Evolutionary conservation across 2,888 invertebrate genomes (phyloP).

Genomic region (Parasteatoda lunata): DNA sequence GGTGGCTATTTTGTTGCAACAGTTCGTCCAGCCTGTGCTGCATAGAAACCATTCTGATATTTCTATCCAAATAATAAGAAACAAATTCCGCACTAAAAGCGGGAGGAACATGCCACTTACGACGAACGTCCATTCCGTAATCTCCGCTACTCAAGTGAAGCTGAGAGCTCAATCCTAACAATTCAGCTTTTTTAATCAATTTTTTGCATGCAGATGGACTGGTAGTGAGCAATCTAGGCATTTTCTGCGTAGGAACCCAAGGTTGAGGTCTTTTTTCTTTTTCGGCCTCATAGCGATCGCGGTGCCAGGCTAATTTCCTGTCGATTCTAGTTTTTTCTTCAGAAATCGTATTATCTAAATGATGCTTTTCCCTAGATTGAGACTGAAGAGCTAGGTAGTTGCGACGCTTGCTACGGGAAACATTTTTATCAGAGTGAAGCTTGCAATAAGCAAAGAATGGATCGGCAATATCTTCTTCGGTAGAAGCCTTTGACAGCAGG

Average conservation of each 20-base stretch:
- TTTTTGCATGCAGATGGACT: conserved; percentile 90
- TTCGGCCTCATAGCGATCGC: conserved; percentile 82
- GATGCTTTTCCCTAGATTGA: conserved; percentile 77
- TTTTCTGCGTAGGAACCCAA: conserved; percentile 96
- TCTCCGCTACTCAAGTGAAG: conserved; percentile 75
- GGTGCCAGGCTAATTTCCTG: conserved; percentile 80
- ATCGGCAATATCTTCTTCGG: conserved; percentile 81
- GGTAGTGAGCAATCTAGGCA: conserved; percentile 91
- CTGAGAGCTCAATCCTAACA: conserved; percentile 86
- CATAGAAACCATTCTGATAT: conserved; percentile 85
- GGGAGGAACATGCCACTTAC: conserved; percentile 95
- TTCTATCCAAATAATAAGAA: conserved; percentile 92
- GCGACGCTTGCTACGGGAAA: conserved; percentile 80
- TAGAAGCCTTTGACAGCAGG: conserved; percentile 88
- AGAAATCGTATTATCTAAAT: conserved; percentile 44
- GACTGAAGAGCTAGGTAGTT: conserved; percentile 92
- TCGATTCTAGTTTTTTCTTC: conserved; percentile 74
- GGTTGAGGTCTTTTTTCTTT: conserved; percentile 77
- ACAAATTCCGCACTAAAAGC: conserved; percentile 96
- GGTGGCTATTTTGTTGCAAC: conserved; percentile 82
- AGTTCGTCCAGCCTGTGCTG: conserved; percentile 85
- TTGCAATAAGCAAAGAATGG: conserved; percentile 98
- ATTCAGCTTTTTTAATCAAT: conserved; percentile 87
- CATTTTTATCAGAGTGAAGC: conserved; percentile 92
- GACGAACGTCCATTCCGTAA: conserved; percentile 87